These are phyloP conservation scores for Hypomesus transpacificus DNA, from an alignment of 2,113 vertebrate species.

Conservation along the genomic window DNA sequence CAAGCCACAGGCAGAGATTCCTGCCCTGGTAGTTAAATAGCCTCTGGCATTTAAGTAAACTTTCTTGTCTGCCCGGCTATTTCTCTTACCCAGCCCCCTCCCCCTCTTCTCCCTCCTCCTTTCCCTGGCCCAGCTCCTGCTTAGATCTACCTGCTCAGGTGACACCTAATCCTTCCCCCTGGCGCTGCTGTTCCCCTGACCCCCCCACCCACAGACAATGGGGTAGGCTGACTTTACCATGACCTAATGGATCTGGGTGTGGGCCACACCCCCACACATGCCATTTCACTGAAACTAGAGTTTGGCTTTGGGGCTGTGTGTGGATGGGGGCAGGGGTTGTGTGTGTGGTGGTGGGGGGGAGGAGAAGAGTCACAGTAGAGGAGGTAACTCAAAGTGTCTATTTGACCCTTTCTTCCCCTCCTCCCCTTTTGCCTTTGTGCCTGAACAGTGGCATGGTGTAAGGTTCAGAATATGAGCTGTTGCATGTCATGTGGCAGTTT, in stretches of 20 bases:
- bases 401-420: constrained; percentile 45
- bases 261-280: constrained; percentile 51
- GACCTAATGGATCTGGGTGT: constrained; percentile 58
- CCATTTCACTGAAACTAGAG: constrained; percentile 58
- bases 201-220: constrained; percentile 66
- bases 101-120: constrained; percentile 23
- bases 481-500: constrained; percentile 42
- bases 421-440: constrained; percentile 52
- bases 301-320: constrained; percentile 20
- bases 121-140: constrained; percentile 44
- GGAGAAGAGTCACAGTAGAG: constrained; percentile 24
- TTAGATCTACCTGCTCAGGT: constrained; percentile 72
- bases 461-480: constrained; percentile 51
- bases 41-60: no score
- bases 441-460: constrained; percentile 44
- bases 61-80: constrained; percentile 49
- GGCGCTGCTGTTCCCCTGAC: constrained; percentile 53
- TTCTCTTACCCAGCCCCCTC: constrained; percentile 46
- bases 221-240: constrained; percentile 67
- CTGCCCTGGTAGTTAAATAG: no score
- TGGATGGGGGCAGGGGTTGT: no score
- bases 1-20: no score
- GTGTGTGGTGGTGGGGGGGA: constrained; percentile 25
- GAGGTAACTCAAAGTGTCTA: constrained; percentile 31
- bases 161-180: constrained; percentile 63